Conservation (phyloP, 2,888 invertebrate genomes). For the Trilocha varians region DNA sequence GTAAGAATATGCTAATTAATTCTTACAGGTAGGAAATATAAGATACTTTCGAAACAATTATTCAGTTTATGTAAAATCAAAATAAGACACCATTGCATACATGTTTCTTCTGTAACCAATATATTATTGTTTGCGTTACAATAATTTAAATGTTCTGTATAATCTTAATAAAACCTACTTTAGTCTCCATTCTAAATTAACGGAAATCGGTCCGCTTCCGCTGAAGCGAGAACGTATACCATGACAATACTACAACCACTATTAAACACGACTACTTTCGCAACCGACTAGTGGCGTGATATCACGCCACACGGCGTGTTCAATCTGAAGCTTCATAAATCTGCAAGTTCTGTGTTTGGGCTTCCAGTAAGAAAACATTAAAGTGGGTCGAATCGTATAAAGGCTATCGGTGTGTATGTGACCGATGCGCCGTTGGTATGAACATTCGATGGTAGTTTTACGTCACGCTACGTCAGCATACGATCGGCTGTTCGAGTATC, state of each 20-base stretch:
- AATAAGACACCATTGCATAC: too few relatives aligned
- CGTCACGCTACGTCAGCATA: conserved; percentile 45
- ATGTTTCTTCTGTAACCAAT: too few relatives aligned
- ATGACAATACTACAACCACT: not conserved
- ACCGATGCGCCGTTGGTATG: conserved; percentile 20
- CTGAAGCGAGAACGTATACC: not conserved
- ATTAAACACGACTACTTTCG: conserved; percentile 30
- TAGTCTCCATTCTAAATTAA: too few relatives aligned
- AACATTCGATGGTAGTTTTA: conserved; percentile 23
- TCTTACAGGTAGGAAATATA: too few relatives aligned
- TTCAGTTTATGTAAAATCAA: too few relatives aligned
- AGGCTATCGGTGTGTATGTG: conserved; percentile 25
- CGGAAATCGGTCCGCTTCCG: not conserved
- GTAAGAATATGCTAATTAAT: too few relatives aligned
- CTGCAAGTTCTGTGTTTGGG: not conserved
- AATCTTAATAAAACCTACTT: too few relatives aligned
- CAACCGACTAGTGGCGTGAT: conserved; percentile 41
- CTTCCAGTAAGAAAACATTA: not conserved
- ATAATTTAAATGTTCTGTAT: too few relatives aligned
- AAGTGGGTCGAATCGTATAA: conserved; percentile 11
- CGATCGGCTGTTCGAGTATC: conserved; percentile 17
- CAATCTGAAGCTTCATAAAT: conserved; percentile 19
- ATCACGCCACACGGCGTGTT: conserved; percentile 65
- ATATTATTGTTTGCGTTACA: too few relatives aligned
- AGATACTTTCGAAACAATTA: too few relatives aligned